These are phyloP conservation scores for Macaria liturata DNA, from an alignment of 2,888 invertebrate species.

Conservation along the genomic window DNA sequence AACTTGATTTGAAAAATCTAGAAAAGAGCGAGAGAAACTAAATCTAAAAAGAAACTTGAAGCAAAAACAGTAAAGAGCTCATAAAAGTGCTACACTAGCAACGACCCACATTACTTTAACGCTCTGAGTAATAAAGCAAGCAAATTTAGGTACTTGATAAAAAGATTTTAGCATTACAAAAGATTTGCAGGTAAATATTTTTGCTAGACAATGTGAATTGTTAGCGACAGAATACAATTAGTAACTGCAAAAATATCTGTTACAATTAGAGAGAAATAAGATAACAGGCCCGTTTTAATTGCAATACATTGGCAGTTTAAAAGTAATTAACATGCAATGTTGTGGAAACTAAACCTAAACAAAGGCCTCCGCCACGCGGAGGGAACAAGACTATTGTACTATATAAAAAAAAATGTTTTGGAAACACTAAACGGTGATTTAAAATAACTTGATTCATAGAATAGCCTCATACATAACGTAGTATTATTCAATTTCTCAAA, in stretches of 20 bases:
- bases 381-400: too few species aligned
- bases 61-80: constrained; percentile 44
- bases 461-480: constrained; percentile 38
- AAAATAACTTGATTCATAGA: constrained; percentile 45
- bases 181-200: too few species aligned
- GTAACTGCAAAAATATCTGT: too few species aligned
- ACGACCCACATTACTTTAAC: constrained; percentile 45
- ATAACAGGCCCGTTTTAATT: too few species aligned
- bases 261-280: too few species aligned
- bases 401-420: constrained; percentile 11
- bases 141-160: constrained; percentile 38
- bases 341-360: too few species aligned
- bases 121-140: constrained; percentile 40
- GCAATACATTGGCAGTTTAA: too few species aligned
- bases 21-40: constrained; percentile 18
- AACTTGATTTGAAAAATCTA: constrained; percentile 9
- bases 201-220: too few species aligned
- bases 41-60: constrained; percentile 13
- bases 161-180: constrained; percentile 1
- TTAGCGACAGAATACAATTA: too few species aligned
- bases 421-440: constrained; percentile 18
- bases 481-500: constrained; percentile 55
- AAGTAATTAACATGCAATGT: too few species aligned
- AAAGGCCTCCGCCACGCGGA: too few species aligned
- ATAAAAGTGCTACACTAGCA: constrained; percentile 42